Evolutionary conservation across 2,797 vertebrate species (phyloP).

Genomic region (Paguma larvata): DNA sequence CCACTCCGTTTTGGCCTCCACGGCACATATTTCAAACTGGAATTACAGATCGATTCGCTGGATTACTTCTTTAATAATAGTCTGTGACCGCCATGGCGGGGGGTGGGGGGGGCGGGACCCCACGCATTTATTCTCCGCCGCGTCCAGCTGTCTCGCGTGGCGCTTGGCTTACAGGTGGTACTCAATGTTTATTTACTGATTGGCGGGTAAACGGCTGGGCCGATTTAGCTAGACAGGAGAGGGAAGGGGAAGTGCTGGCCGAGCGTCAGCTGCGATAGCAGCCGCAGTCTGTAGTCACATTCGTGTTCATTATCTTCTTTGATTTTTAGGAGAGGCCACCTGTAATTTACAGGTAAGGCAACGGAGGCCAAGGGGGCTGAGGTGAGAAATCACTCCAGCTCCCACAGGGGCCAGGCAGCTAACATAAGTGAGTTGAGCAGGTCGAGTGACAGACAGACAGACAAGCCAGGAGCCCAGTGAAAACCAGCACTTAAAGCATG

Average conservation of each 20-base stretch:
- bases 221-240: background rate
- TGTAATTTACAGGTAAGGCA: background rate
- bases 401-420: background rate
- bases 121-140: accelerated
- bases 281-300: background rate
- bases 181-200: background rate
- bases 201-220: background rate
- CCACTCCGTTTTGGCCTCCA: background rate
- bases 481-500: background rate
- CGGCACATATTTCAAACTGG: background rate
- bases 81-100: background rate
- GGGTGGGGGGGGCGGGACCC: too few relatives aligned
- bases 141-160: background rate
- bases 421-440: background rate
- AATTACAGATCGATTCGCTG: background rate
- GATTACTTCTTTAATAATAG: background rate
- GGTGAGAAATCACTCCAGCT: background rate
- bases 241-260: background rate
- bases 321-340: background rate
- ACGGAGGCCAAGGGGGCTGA: background rate
- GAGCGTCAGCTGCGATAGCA: background rate
- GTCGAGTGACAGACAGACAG: background rate
- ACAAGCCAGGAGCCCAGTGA: background rate
- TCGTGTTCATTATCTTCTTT: background rate
- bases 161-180: background rate